Base-by-base conservation (phyloP, 2,888 invertebrate species). In the Drosophila cognata region DNA sequence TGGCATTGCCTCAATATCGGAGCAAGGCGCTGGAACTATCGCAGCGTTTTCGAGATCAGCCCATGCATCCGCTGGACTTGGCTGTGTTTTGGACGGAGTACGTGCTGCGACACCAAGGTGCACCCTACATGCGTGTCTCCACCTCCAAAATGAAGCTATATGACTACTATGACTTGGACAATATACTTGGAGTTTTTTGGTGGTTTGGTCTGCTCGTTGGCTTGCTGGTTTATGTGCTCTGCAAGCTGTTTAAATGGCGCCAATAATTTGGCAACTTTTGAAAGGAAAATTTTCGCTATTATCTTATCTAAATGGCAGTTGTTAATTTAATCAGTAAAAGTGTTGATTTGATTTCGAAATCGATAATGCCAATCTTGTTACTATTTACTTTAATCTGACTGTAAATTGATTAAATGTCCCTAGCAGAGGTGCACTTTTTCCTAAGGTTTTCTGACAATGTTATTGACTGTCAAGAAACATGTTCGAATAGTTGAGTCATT, bases 81-180 rank as follows among this genome's bases (percentile, higher is more conserved):
- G 92, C 92, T 0, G 73, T 91, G 4, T 92, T 88, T 70, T 93
- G 93, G 93, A 89, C 92, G 6, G 93, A 92, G 71, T 92, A 92
- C 61, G 81, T 93, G 1, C 57, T 80, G 1, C 79, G 92, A 0
- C 88, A 93, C 36, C 90, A 91, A 16, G 93, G 93, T 16, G 93
- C 93, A 0, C 73, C 81, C 0, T 91, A 92, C 65, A 77, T 93
- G 74, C 89, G 83, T 51, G 89, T 91, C 5, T 82, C 89, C 10
- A 82, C 79, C 1, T 77, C 88, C 16, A 88, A 91, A 28, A 71
- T 93, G 35, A 88, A 66, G 55, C 84, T 92, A n/a, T 59, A 91
- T 0, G 79, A 90, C 25, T 92, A 91, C 58, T 90, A 92, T 46
- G 76, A 71, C 51, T 18, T 92, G 8, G 92, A 92, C 71, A 82